These are phyloP conservation scores for Fregetta grallaria DNA, from an alignment of 2,113 vertebrate species.

Conservation along the genomic window DNA sequence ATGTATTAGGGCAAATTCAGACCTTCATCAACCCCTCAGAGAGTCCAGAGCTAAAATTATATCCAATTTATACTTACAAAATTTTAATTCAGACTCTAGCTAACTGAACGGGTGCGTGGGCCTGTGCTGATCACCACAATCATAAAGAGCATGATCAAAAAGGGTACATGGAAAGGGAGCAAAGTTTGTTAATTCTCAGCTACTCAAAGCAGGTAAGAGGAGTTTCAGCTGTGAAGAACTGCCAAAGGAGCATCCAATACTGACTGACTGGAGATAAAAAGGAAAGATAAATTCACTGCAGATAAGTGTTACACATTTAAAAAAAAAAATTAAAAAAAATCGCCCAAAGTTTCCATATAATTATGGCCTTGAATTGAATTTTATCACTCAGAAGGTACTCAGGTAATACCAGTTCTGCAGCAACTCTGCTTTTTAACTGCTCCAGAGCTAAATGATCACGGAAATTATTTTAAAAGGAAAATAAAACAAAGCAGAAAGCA, in stretches of 20 bases:
- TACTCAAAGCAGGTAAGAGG: not conserved
- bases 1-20: not conserved
- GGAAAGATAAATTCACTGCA: not conserved
- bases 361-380: not conserved
- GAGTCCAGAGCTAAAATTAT: not conserved
- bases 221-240: not conserved
- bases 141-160: not conserved
- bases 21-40: not conserved
- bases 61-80: not conserved
- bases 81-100: not conserved
- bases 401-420: not conserved
- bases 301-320: not conserved
- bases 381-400: not conserved
- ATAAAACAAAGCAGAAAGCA: not conserved
- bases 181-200: not conserved
- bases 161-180: rapidly evolving
- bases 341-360: not conserved
- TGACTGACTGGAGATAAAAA: not conserved
- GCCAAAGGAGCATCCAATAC: not conserved
- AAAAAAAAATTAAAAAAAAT: not conserved
- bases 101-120: not conserved
- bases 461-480: not conserved
- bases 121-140: not conserved
- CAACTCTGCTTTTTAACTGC: not conserved
- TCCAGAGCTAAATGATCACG: not conserved